Percentiles rank a stretch among this genome's conserved stretches.
phyloP scores from a whole-genome alignment of 1,140 invertebrate genomes.

The Coelopa frigida region DNA sequence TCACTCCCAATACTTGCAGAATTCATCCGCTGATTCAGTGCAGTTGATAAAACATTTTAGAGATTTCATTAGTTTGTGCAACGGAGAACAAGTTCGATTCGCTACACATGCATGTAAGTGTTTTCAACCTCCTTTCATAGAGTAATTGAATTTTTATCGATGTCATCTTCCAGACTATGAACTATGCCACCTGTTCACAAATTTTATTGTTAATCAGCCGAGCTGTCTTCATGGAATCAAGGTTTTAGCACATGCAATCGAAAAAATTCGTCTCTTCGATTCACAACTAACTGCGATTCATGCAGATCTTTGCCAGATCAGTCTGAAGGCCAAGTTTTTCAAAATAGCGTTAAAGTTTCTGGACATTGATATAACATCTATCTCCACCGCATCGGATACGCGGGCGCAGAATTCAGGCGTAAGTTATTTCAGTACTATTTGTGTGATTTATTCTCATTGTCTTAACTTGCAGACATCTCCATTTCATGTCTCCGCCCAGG shows the following conservation, averaged over 20 bases:
- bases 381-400: slow-evolving; percentile 51
- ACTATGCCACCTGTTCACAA: slow-evolving; percentile 76
- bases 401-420: slow-evolving; percentile 31
- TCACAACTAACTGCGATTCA: slow-evolving; percentile 90
- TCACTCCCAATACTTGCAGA: slow-evolving; percentile 7
- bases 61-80: slow-evolving; percentile 78
- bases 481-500: slow-evolving; percentile 29
- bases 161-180: slow-evolving; percentile 65
- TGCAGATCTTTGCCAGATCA: slow-evolving; percentile 87
- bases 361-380: slow-evolving; percentile 85
- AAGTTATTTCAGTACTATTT: neutral
- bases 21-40: slow-evolving; percentile 38
- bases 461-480: neutral
- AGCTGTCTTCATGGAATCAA: slow-evolving; percentile 77
- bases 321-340: slow-evolving; percentile 84
- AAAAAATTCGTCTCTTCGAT: slow-evolving; percentile 79
- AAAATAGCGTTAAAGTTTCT: slow-evolving; percentile 85
- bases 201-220: slow-evolving; percentile 65
- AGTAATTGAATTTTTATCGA: neutral
- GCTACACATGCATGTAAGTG: slow-evolving; percentile 77
- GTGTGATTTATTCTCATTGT: neutral
- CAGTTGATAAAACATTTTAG: slow-evolving; percentile 46
- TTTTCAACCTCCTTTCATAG: neutral
- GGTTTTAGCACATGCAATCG: slow-evolving; percentile 74
- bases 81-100: slow-evolving; percentile 80